Conservation (phyloP, 2,888 invertebrate species). For the Hipparchia sbordonii region DNA sequence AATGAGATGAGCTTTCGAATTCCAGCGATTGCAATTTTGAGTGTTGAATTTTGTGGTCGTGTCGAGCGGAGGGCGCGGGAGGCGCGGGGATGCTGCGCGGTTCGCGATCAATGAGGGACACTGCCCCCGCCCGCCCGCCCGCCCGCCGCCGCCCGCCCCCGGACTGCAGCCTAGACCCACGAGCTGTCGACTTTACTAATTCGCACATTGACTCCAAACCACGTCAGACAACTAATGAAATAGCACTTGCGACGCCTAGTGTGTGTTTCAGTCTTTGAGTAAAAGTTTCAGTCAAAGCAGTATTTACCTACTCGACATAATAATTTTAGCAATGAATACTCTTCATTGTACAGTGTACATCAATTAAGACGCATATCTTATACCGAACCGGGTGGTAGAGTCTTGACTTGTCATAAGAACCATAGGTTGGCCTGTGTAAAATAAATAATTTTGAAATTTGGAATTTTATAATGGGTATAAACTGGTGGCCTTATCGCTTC, state of each 20-base stretch:
- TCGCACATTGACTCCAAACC: constrained; percentile 56
- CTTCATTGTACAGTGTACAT: too few relatives aligned
- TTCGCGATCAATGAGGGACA: constrained; percentile 77
- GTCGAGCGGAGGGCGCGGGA: constrained; percentile 61
- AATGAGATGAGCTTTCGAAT: constrained; percentile 53
- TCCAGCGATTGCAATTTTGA: constrained; percentile 57
- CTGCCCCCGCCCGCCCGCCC: constrained; percentile 47
- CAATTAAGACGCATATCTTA: too few relatives aligned
- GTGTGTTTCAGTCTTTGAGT: background rate
- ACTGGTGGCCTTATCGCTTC: too few relatives aligned
- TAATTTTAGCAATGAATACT: too few relatives aligned
- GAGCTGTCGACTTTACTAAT: constrained; percentile 59
- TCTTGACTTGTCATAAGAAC: too few relatives aligned
- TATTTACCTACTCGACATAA: too few relatives aligned
- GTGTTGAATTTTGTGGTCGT: constrained; percentile 60
- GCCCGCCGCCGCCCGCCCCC: constrained; percentile 45
- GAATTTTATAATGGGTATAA: too few relatives aligned
- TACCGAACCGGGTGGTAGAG: too few relatives aligned
- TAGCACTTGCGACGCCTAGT: background rate
- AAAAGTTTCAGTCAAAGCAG: too few relatives aligned
- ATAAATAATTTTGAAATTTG: too few relatives aligned
- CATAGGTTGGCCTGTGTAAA: too few relatives aligned
- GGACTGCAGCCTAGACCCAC: constrained; percentile 58
- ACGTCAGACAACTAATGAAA: constrained; percentile 16
- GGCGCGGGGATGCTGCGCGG: constrained; percentile 69